phyloP scores from a whole-genome alignment of 2,888 invertebrate species.

The Calliphora vomitoria region DNA sequence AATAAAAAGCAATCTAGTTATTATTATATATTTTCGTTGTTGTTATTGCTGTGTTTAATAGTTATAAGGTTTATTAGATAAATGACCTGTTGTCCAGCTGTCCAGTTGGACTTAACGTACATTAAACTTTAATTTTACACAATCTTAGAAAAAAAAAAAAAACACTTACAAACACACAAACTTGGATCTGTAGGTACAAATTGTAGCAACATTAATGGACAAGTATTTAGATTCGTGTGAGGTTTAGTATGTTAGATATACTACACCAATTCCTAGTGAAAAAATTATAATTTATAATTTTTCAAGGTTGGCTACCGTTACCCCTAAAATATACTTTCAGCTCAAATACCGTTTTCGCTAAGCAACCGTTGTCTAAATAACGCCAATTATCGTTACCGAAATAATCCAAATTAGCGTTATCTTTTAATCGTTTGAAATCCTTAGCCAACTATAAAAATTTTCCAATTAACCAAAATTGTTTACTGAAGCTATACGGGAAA shows the following conservation, averaged over 20 bases:
- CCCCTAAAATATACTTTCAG: no score
- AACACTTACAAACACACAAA: not conserved
- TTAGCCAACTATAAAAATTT: no score
- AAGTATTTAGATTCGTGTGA: conserved; percentile 8
- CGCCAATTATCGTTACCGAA: no score
- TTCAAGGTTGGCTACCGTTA: no score
- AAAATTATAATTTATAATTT: no score
- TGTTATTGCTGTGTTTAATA: conserved; percentile 39
- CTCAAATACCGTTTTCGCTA: no score
- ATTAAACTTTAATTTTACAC: conserved; percentile 45
- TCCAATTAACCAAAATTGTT: no score
- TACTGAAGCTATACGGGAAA: no score
- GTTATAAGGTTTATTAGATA: conserved; percentile 63
- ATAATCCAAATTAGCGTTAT: no score
- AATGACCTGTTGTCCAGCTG: conserved; percentile 59
- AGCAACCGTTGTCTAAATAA: no score
- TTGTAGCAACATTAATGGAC: not conserved
- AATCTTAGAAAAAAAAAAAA: not conserved
- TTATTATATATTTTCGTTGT: conserved; percentile 20
- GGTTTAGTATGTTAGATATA: not conserved
- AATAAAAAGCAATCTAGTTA: conserved; percentile 40
- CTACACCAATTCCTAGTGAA: conserved; percentile 2
- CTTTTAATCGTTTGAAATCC: no score
- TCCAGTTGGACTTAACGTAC: conserved; percentile 37
- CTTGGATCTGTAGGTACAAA: conserved; percentile 10